These are phyloP conservation scores for Papilio gigon DNA, from an alignment of 2,888 invertebrate species.

Conservation along the genomic window DNA sequence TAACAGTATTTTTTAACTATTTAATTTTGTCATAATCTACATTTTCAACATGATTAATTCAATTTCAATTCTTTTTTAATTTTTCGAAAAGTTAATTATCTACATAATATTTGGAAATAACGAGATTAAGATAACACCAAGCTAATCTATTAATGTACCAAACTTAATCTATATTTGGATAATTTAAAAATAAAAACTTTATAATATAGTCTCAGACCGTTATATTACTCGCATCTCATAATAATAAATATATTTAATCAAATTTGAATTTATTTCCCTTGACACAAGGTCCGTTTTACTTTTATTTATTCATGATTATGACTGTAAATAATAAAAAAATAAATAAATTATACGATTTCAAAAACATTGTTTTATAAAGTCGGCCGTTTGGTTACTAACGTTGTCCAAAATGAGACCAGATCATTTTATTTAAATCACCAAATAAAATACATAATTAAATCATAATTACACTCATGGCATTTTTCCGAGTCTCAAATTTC, in stretches of 20 bases:
- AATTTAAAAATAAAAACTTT: slow-evolving; percentile 10
- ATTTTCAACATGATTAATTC: background rate
- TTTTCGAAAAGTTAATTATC: background rate
- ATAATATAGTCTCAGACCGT: background rate
- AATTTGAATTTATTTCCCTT: background rate
- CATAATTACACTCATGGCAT: background rate
- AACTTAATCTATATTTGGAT: background rate
- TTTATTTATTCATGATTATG: background rate
- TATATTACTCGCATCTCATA: background rate
- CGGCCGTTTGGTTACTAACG: too few species aligned
- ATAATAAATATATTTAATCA: background rate
- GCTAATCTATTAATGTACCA: background rate
- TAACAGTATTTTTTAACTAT: too few species aligned
- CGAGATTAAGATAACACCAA: too few species aligned
- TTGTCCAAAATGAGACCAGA: too few species aligned
- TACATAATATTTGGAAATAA: background rate
- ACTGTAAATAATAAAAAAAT: background rate
- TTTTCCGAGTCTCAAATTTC: background rate
- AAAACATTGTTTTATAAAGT: background rate
- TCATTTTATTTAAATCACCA: background rate
- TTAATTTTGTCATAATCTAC: too few species aligned
- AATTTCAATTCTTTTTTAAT: background rate
- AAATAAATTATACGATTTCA: background rate
- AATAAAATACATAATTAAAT: background rate
- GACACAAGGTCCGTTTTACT: too few species aligned